phyloP scores from a whole-genome alignment of 2,888 invertebrate species.

The Meiosimyza platycephala region DNA sequence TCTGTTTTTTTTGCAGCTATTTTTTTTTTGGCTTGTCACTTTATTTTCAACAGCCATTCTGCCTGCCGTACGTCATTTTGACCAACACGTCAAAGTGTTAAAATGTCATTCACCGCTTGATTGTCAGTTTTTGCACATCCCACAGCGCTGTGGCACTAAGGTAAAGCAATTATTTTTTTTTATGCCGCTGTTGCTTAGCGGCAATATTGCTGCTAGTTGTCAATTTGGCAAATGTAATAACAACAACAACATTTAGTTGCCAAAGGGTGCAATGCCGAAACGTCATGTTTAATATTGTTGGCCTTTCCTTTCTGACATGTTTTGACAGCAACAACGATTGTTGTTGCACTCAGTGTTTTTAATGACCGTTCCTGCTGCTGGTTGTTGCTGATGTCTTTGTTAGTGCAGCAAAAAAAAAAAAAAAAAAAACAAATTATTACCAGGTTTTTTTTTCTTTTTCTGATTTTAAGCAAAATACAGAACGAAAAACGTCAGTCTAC shows the following conservation, averaged over 20 bases:
- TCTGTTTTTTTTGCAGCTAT: neutral
- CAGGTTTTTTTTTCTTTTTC: neutral
- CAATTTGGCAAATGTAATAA: conserved; percentile 15
- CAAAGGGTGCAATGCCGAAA: neutral
- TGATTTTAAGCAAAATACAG: neutral
- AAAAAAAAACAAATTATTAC: no score
- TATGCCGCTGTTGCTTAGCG: neutral
- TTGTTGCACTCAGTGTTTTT: conserved; percentile 1
- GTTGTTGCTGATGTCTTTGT: conserved; percentile 9
- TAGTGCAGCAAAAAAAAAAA: neutral
- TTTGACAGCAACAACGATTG: neutral
- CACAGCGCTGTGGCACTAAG: neutral
- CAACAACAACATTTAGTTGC: conserved; percentile 5
- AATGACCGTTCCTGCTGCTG: conserved; percentile 3
- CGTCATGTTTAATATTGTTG: neutral
- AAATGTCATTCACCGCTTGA: conserved; percentile 12
- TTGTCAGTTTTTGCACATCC: conserved; percentile 8
- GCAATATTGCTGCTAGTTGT: neutral
- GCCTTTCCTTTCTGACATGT: neutral
- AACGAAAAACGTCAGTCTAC: neutral
- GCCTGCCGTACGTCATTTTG: neutral
- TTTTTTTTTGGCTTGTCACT: neutral
- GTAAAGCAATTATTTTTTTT: conserved; percentile 16
- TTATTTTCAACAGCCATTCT: neutral
- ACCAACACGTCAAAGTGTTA: neutral